Conservation (phyloP, 2,888 invertebrate genomes). For the Bruchidius siliquastri region DNA sequence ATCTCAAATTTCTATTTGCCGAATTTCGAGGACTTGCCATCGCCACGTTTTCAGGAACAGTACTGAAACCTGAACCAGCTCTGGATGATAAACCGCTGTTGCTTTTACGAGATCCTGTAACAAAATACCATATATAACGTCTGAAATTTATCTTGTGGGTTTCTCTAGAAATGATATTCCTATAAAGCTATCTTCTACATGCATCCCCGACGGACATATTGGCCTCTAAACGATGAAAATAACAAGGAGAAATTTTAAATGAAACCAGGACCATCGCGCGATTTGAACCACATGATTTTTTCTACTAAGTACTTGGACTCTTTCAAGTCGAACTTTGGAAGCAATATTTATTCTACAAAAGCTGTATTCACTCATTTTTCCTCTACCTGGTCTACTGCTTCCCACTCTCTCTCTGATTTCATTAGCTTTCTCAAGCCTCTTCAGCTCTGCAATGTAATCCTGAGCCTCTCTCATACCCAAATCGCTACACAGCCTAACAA, state of each 20-base stretch:
- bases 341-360: no score
- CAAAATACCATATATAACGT: neutral
- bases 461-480: slow-evolving; percentile 87
- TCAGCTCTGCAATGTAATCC: slow-evolving; percentile 78
- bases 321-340: no score
- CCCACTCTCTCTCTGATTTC: slow-evolving; percentile 56
- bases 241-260: no score
- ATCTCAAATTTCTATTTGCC: slow-evolving; percentile 33
- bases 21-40: slow-evolving; percentile 32
- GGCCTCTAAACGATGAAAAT: no score
- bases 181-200: no score
- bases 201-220: no score
- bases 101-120: slow-evolving; percentile 50
- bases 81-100: slow-evolving; percentile 56
- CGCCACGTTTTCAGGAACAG: slow-evolving; percentile 46
- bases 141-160: no score
- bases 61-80: slow-evolving; percentile 53
- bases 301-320: no score
- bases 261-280: no score
- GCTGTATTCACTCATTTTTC: no score
- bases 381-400: slow-evolving; percentile 53
- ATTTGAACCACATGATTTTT: no score
- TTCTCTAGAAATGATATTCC: no score
- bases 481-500: slow-evolving; percentile 84
- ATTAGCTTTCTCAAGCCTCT: slow-evolving; percentile 58